A percentile compares a stretch with the other conserved stretches of the same genome.
These are phyloP conservation scores for Cyanoderma ruficeps DNA, from an alignment of 2,113 vertebrate genomes.

Conservation along the genomic window DNA sequence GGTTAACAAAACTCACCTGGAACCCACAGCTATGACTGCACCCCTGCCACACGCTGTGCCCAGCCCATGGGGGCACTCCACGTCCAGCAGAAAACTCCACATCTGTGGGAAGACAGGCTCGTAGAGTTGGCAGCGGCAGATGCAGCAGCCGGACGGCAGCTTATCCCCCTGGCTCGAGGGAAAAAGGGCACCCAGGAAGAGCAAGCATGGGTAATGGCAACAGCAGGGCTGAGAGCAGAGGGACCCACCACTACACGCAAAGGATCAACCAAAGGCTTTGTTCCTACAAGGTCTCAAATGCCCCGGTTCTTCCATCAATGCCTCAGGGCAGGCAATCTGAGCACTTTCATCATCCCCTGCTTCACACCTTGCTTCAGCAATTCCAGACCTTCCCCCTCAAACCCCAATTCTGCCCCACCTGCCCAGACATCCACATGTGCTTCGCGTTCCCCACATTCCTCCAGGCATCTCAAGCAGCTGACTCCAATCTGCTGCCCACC, in stretches of 20 bases:
- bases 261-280: background rate
- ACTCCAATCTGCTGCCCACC: background rate
- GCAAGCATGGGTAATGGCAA: background rate
- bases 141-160: background rate
- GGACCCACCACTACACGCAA: fast-evolving
- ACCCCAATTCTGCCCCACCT: background rate
- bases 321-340: background rate
- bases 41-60: background rate
- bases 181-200: background rate
- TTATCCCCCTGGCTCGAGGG: background rate
- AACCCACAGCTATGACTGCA: background rate
- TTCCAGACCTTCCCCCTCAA: background rate
- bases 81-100: background rate
- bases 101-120: background rate
- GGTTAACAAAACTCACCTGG: background rate
- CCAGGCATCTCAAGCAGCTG: background rate
- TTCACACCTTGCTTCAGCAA: background rate
- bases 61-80: fast-evolving
- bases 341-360: background rate
- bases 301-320: background rate
- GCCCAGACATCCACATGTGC: background rate
- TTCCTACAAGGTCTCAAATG: background rate
- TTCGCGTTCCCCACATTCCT: background rate
- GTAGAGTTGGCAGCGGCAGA: fast-evolving
- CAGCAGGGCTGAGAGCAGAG: background rate